Conservation (phyloP, 2,888 invertebrate genomes). For the Drosophila aldrichi region DNA sequence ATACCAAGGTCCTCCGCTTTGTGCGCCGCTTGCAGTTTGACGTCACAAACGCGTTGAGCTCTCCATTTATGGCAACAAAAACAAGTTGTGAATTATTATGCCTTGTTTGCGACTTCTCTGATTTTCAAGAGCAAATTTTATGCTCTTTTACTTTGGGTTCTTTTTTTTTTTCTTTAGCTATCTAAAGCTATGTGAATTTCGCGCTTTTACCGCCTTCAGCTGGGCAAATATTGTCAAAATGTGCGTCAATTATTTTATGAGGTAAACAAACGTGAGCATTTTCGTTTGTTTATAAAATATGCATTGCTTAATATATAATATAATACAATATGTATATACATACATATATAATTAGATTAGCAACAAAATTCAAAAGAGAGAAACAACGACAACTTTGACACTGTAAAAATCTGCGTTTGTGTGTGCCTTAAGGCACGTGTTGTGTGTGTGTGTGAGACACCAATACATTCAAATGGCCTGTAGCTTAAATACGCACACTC, state of each 20-base stretch:
- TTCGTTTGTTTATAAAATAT: conserved; percentile 40
- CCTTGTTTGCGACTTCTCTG: conserved; percentile 21
- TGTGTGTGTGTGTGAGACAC: conserved; percentile 24
- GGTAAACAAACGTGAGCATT: conserved; percentile 37
- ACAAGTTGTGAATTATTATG: conserved; percentile 29
- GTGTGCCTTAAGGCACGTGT: conserved; percentile 34
- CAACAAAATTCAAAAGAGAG: conserved; percentile 24
- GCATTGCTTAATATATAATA: conserved; percentile 15
- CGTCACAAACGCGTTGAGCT: conserved; percentile 35
- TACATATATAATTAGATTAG: conserved; percentile 52
- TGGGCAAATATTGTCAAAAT: conserved; percentile 26
- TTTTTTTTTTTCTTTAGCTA: conserved; percentile 5
- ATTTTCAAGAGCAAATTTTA: background rate
- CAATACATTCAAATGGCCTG: conserved; percentile 70
- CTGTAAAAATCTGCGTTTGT: conserved; percentile 23
- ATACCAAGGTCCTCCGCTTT: conserved; percentile 20
- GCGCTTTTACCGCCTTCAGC: conserved; percentile 10
- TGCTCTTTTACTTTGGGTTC: background rate
- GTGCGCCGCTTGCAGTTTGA: conserved; percentile 44
- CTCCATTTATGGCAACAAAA: background rate
- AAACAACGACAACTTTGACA: conserved; percentile 15
- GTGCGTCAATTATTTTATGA: conserved; percentile 33
- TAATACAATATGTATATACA: conserved; percentile 13
- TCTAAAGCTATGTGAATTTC: conserved; percentile 33
- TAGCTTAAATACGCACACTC: conserved; percentile 40